phyloP scores from a whole-genome alignment of 2,888 invertebrate species.

The Xestia c-nigrum region DNA sequence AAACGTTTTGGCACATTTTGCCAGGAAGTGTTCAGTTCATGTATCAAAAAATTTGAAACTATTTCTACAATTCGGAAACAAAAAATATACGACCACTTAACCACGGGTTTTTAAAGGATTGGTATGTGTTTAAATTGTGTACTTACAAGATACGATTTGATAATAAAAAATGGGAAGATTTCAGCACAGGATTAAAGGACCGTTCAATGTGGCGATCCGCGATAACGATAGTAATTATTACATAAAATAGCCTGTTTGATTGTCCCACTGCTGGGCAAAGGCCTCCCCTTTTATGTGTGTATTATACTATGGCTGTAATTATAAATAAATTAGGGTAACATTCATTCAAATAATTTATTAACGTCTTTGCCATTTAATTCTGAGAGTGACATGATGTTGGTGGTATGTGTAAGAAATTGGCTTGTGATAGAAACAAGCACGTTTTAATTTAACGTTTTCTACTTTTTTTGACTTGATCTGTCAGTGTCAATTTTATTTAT shows the following conservation, averaged over 20 bases:
- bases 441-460: background rate
- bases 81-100: background rate
- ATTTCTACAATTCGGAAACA: background rate
- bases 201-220: background rate
- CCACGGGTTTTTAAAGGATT: too few species aligned
- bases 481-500: conserved; percentile 2
- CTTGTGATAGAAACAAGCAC: background rate
- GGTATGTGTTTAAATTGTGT: too few species aligned
- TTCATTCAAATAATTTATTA: background rate
- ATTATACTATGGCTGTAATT: too few species aligned
- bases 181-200: background rate
- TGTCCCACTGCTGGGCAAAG: too few species aligned
- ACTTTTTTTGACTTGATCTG: conserved; percentile 1
- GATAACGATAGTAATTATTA: too few species aligned
- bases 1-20: background rate
- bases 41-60: background rate
- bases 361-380: background rate
- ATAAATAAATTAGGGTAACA: background rate
- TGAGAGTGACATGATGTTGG: background rate
- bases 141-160: too few species aligned
- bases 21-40: background rate
- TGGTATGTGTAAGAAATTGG: background rate
- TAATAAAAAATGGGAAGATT: background rate
- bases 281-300: too few species aligned
- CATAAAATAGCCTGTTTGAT: too few species aligned